Percentiles rank a stretch among this genome's conserved stretches.
Conservation (phyloP, 2,797 vertebrate species). For the Etheostoma nigrum region DNA sequence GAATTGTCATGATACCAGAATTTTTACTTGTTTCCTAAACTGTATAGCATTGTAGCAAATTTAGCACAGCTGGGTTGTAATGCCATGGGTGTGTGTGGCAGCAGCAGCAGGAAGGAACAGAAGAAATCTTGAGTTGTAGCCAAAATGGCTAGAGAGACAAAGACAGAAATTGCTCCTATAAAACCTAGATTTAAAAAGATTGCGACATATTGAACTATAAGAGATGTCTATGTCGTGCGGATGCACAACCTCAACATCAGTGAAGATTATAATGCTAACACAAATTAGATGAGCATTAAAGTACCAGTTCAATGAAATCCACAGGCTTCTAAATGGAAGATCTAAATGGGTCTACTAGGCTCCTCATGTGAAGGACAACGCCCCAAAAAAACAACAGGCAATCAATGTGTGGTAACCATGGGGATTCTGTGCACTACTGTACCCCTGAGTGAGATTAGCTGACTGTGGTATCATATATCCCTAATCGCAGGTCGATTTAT, state of each 20-base stretch:
- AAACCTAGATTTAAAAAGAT: neutral
- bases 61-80: constrained; percentile 28
- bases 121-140: neutral
- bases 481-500: no score
- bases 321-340: constrained; percentile 15
- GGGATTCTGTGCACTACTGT: no score
- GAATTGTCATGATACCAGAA: constrained; percentile 32
- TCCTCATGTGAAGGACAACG: no score
- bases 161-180: neutral
- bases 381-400: no score
- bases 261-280: neutral
- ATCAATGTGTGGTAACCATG: no score
- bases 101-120: neutral
- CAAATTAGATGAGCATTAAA: constrained; percentile 5
- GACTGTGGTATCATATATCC: no score
- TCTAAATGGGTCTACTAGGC: no score
- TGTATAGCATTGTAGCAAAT: constrained; percentile 18
- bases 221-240: neutral
- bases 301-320: constrained; percentile 25
- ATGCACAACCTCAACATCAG: constrained; percentile 6
- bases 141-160: neutral
- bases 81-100: constrained; percentile 21
- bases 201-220: neutral
- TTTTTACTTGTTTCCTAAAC: constrained; percentile 28
- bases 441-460: no score